Evolutionary conservation across 2,797 vertebrate species (phyloP).

Genomic region (Xerus rutilus): DNA sequence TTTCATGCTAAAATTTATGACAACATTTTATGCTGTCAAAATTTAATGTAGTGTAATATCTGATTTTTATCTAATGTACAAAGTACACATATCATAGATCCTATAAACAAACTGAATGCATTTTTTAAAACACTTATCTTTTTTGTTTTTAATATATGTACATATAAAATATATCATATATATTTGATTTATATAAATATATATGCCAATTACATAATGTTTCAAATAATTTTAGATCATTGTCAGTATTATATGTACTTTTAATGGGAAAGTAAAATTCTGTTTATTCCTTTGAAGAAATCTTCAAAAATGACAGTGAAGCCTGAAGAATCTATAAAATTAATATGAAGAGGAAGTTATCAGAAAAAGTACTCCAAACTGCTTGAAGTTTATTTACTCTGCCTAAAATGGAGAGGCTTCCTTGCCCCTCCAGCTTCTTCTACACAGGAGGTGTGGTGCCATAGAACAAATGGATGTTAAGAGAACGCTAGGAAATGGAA

Average conservation of each 20-base stretch:
- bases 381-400: neutral
- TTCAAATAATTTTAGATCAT: constrained; percentile 22
- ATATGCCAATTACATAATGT: neutral
- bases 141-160: neutral
- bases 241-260: neutral
- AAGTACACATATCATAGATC: neutral
- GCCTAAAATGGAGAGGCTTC: neutral
- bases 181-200: no score
- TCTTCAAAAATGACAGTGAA: constrained; percentile 30
- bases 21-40: neutral
- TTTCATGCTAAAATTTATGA: constrained; percentile 48
- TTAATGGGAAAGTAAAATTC: neutral
- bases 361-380: neutral
- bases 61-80: neutral
- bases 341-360: neutral
- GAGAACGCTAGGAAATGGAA: neutral
- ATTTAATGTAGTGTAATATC: constrained; percentile 4
- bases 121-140: neutral
- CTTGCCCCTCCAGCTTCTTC: neutral
- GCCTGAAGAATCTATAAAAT: neutral
- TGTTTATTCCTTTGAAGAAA: constrained; percentile 44
- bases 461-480: neutral
- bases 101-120: constrained; percentile 8
- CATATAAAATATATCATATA: neutral
- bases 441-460: neutral